A percentile compares a stretch with the other conserved stretches of the same genome.
Evolutionary conservation across 2,888 invertebrate species (phyloP).

Genomic region (Tetheella fluctuosa): DNA sequence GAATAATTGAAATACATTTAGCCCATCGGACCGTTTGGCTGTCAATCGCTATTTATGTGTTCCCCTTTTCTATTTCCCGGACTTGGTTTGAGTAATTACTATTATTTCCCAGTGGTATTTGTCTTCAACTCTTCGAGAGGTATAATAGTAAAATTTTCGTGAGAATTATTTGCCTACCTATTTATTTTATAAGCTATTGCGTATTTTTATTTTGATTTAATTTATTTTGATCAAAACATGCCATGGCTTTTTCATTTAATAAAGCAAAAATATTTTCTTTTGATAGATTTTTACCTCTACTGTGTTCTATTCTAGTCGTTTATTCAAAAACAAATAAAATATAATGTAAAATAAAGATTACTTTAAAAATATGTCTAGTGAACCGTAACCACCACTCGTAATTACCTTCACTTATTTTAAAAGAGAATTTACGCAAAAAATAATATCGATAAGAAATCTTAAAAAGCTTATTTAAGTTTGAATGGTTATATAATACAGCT

Average conservation of each 20-base stretch:
- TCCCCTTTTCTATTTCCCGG: background rate
- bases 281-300: no score
- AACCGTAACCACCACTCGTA: background rate
- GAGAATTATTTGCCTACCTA: background rate
- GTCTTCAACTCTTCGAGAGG: background rate
- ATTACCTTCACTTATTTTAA: background rate
- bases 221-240: no score
- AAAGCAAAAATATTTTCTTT: no score
- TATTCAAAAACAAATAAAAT: no score
- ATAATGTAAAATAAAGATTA: no score
- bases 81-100: background rate
- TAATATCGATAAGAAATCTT: constrained; percentile 19
- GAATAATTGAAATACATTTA: constrained; percentile 7
- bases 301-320: no score
- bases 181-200: no score
- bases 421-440: constrained; percentile 4
- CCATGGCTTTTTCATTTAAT: no score
- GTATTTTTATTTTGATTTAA: no score
- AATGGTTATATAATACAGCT: constrained; percentile 45
- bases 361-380: no score
- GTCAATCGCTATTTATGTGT: constrained; percentile 9
- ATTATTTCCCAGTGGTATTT: background rate
- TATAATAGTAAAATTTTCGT: background rate
- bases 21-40: constrained; percentile 19
- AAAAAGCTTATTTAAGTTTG: constrained; percentile 44